Base-by-base conservation (phyloP, 2,888 invertebrate genomes). In the Gymnoscelis rufifasciata region DNA sequence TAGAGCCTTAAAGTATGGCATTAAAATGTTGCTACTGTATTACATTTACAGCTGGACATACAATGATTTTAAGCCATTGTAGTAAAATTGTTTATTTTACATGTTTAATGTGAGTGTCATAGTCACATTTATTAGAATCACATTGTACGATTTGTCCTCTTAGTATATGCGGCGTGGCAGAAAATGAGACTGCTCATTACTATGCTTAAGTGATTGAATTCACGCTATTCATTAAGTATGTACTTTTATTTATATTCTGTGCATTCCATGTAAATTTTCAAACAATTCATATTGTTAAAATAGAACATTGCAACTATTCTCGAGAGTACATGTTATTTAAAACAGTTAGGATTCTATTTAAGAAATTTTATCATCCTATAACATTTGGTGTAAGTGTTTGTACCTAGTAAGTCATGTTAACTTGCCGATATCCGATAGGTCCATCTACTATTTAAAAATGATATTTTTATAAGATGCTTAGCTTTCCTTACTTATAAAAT, bases 401-500 rank as follows among this genome's bases (percentile, higher is more conserved):
- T 62, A 56, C 57, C 51, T 67, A 35, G 57, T 64, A 62, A 66
- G 59, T 66, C 63, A 69, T 66, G 57, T 57, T 66, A 64, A 75
- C 71, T 77, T 75, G 76, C 78, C 70, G 71, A 71, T 58, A 74
- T 71, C 74, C 72, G 64, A 73, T 74, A 73, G 73, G 79, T 80
- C 77, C 80, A 78, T 71, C 66, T 71, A 70, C 68, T 72, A 55
- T 47, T 47, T 51, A 70, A 70, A 78, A 76, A 74, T 64, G 60
- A 80, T 88, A 88, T 88, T 88, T 87, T 88, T 87, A 71, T 88
- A 87, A 84, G 74, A 84, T 77, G 88, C 88, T 87, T 87, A 86
- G 88, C 88, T 87, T 87, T 82, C 80, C 75, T 77, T 78, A 79
- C 74, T 77, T 80, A 76, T 74, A 69, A 77, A 77, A 78, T 75